Base-by-base conservation (phyloP, 2,113 vertebrate species). In the Strix aluco region DNA sequence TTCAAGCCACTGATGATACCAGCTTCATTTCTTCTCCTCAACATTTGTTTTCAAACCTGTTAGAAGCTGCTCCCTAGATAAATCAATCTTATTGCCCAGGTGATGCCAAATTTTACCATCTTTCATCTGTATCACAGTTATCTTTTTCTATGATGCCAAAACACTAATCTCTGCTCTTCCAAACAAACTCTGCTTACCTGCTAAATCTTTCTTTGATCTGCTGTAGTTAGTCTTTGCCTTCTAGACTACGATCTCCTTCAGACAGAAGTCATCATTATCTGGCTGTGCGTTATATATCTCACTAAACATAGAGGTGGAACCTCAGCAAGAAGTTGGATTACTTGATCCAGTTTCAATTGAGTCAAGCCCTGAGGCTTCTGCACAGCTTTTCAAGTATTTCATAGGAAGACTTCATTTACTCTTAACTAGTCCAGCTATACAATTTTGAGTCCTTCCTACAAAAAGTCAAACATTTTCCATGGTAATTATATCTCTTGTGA, bases 1-100 rank as follows among this genome's bases (percentile, higher is more conserved):
- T 86, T 62, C 42, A 81, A 79, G 19, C 21, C n/a, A 58, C 34
- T 62, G 23, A 30, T 0, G 0, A 0, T 2, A 46, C 5, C 19
- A 61, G 30, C 58, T 88, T 71, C 4, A 29, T 44, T 85, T 88
- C 44, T 80, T 55, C 26, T 59, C 52, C 26, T 59, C 52, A 73
- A 0, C n/a, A 66, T 29, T 49, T 84, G 11, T 26, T 78, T 61
- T 75, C n/a, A 40, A 67, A 58, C 44, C 25, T 82, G 7, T 42
- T 46, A 42, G 16, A 67, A 66, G 13, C 25, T 40, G 18, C 15
- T 85, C 32, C 38, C 27, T 20, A 78, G 15, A 87, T 13, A 55
- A 74, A 90, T 40, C 4, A 2, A 84, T 19, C 15, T 72, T 19
- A 32, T 8, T 32, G 26, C 22, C 44, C 38, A 79, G 22, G 22